These are phyloP conservation scores for Bursaphelenchus mucronatus DNA, from an alignment of 1,140 invertebrate species.

Conservation along the genomic window DNA sequence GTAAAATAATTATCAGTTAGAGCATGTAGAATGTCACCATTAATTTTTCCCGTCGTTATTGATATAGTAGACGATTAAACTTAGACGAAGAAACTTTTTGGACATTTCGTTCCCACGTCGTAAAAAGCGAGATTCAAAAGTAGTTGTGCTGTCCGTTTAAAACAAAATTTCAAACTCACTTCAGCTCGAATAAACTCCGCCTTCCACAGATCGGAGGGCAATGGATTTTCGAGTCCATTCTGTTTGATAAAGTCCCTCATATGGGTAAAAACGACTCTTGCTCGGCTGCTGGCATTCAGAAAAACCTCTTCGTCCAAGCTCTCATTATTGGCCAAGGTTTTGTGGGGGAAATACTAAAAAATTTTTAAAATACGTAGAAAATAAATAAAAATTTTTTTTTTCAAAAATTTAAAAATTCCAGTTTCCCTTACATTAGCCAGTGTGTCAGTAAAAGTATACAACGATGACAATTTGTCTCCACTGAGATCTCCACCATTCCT, in stretches of 20 bases:
- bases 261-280: constrained; percentile 56
- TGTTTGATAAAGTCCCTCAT: constrained; percentile 29
- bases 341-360: constrained; percentile 57
- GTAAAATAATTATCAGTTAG: too few species aligned
- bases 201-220: constrained; percentile 49
- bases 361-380: not conserved
- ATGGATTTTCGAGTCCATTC: constrained; percentile 26
- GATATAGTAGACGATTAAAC: too few species aligned
- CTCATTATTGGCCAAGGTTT: constrained; percentile 28
- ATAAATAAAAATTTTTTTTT: too few species aligned
- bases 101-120: too few species aligned
- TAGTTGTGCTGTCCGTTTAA: too few species aligned
- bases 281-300: constrained; percentile 48
- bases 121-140: too few species aligned
- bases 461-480: constrained; percentile 53
- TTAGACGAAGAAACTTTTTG: too few species aligned
- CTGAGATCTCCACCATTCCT: constrained; percentile 34
- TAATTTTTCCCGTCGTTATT: too few species aligned
- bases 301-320: constrained; percentile 26
- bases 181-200: constrained; percentile 53
- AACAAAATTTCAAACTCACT: constrained; percentile 25
- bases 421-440: constrained; percentile 47
- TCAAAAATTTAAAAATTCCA: not conserved
- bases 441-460: constrained; percentile 53
- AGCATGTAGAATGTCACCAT: too few species aligned